phyloP scores from a whole-genome alignment of 1,140 invertebrate genomes.

The Heliconius congener region DNA sequence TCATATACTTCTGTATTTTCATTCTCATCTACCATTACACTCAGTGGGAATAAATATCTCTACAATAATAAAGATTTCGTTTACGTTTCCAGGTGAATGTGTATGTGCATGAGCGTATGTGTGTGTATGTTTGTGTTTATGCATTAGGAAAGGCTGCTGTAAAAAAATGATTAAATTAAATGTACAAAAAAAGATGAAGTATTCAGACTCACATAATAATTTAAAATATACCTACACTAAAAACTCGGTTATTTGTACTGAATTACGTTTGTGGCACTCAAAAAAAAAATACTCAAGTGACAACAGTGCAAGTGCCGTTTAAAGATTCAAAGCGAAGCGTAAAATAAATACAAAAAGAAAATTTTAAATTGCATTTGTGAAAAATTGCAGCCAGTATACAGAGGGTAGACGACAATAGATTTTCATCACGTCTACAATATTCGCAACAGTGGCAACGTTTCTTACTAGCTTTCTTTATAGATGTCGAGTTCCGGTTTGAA shows the following conservation, averaged over 20 bases:
- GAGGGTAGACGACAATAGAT: constrained; percentile 32
- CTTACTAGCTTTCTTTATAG: constrained; percentile 34
- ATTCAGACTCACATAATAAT: too few relatives aligned
- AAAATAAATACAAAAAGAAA: constrained; percentile 26
- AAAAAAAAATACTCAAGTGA: constrained; percentile 5
- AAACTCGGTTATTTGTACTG: neutral
- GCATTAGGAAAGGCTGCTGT: too few relatives aligned
- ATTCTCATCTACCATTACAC: too few relatives aligned
- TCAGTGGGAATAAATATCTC: too few relatives aligned
- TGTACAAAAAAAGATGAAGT: too few relatives aligned
- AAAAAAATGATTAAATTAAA: too few relatives aligned
- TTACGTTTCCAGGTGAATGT: too few relatives aligned
- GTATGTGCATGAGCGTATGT: too few relatives aligned
- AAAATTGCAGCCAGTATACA: constrained; percentile 32
- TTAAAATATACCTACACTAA: neutral
- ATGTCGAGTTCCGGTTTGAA: constrained; percentile 29
- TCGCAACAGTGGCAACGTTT: constrained; percentile 28
- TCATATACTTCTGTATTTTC: too few relatives aligned
- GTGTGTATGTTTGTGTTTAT: too few relatives aligned
- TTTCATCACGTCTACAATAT: constrained; percentile 32
- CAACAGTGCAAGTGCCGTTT: constrained; percentile 18
- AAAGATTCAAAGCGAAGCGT: constrained; percentile 27
- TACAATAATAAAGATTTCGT: too few relatives aligned
- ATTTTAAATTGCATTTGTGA: constrained; percentile 33
- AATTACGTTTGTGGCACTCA: neutral